These are phyloP conservation scores for Caenorhabditis brenneri DNA, from an alignment of 1,140 invertebrate genomes.

Conservation along the genomic window DNA sequence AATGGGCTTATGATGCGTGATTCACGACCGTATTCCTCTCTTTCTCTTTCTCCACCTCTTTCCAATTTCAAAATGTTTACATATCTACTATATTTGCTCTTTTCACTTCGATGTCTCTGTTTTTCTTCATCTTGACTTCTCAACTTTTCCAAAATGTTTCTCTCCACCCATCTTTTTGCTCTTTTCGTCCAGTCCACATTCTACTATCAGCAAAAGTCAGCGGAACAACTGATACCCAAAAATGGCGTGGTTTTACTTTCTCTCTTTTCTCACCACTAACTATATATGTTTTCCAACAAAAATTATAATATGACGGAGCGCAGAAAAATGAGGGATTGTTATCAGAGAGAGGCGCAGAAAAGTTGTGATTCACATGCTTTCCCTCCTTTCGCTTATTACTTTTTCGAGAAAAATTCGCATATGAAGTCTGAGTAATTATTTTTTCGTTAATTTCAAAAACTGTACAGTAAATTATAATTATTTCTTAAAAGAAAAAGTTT, in stretches of 20 bases:
- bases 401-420: background rate
- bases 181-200: background rate
- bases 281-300: slow-evolving; percentile 30
- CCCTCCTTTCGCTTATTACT: background rate
- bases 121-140: slow-evolving; percentile 15
- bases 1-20: slow-evolving; percentile 28
- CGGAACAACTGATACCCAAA: background rate
- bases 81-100: slow-evolving; percentile 44
- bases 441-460: too few relatives aligned
- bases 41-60: background rate
- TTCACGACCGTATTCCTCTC: slow-evolving; percentile 41
- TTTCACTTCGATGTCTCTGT: slow-evolving; percentile 19
- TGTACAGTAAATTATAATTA: too few relatives aligned
- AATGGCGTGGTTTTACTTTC: slow-evolving; percentile 16
- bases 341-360: slow-evolving; percentile 16
- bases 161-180: background rate
- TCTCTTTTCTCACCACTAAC: background rate
- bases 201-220: background rate
- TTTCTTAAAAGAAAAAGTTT: background rate
- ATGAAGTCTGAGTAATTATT: too few relatives aligned
- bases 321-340: background rate
- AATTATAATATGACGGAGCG: slow-evolving; percentile 13
- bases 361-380: slow-evolving; percentile 29
- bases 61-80: slow-evolving; percentile 35
- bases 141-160: background rate